phyloP scores from a whole-genome alignment of 37 sponge, comb jelly and placozoan genomes.

The Cladorhizidae sp. region DNA sequence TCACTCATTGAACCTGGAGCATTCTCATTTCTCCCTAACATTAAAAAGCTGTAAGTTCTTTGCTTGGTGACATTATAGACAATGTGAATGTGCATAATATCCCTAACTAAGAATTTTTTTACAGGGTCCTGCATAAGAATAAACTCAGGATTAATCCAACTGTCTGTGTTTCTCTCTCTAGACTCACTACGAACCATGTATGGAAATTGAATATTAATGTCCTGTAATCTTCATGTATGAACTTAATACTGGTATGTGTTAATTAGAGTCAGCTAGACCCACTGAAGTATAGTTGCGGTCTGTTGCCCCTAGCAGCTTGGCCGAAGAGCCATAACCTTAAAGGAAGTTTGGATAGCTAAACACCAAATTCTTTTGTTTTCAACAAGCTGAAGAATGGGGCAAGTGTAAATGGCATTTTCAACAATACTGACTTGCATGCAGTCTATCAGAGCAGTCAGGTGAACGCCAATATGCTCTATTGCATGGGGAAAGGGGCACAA shows the following conservation, averaged over 20 bases:
- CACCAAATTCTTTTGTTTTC: no score
- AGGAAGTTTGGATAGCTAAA: no score
- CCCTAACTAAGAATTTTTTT: not conserved
- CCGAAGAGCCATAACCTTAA: constrained; percentile 3
- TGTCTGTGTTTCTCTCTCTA: not conserved
- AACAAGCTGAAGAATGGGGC: no score
- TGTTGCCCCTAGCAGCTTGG: constrained; percentile 14
- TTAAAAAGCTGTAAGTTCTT: constrained; percentile 16
- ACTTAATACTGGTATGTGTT: not conserved
- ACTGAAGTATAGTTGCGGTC: constrained; percentile 1
- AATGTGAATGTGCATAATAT: no score
- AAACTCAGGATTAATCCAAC: not conserved
- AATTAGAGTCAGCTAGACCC: constrained; percentile 9
- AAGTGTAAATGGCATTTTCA: no score
- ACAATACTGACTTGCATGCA: no score
- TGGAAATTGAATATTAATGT: not conserved
- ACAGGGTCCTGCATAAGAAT: constrained; percentile 12
- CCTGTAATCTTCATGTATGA: not conserved
- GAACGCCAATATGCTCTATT: no score
- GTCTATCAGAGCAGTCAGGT: no score
- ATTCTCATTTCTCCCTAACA: not conserved
- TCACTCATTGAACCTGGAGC: constrained; percentile 19
- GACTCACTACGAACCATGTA: constrained; percentile 24
- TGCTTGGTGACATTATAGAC: not conserved
- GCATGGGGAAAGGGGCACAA: no score